These are phyloP conservation scores for Lordiphosa fenestrarum DNA, from an alignment of 2,888 invertebrate genomes.

Conservation along the genomic window DNA sequence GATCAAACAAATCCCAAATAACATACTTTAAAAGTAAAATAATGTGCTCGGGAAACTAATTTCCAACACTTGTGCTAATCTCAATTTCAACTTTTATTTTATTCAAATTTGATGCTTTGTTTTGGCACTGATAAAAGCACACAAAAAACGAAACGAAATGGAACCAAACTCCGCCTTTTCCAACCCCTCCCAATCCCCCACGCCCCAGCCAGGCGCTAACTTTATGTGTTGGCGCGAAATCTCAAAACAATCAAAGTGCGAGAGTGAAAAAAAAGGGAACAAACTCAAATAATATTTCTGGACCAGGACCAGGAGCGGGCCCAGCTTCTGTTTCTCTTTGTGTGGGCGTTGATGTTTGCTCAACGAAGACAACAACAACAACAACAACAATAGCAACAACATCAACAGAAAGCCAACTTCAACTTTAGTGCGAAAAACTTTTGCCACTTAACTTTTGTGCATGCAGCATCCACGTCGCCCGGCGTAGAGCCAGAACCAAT, in stretches of 20 bases:
- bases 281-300: slow-evolving; percentile 61
- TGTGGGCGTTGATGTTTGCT: slow-evolving; percentile 70
- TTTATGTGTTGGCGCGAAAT: slow-evolving; percentile 69
- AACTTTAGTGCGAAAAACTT: slow-evolving; percentile 73
- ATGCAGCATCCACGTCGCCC: slow-evolving; percentile 31
- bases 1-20: slow-evolving; percentile 13
- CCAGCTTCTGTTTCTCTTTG: slow-evolving; percentile 38
- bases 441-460: slow-evolving; percentile 71
- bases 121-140: slow-evolving; percentile 1
- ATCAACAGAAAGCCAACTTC: slow-evolving; percentile 53
- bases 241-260: slow-evolving; percentile 70
- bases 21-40: slow-evolving; percentile 40
- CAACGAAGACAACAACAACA: slow-evolving; percentile 52
- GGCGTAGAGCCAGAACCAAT: slow-evolving; percentile 13
- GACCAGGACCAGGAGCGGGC: slow-evolving; percentile 2
- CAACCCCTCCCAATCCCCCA: slow-evolving; percentile 3
- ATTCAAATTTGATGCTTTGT: slow-evolving; percentile 61
- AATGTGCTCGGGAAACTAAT: slow-evolving; percentile 57
- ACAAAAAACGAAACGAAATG: slow-evolving; percentile 32
- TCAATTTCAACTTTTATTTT: slow-evolving; percentile 69
- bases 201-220: slow-evolving; percentile 35
- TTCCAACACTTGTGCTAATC: slow-evolving; percentile 61
- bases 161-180: slow-evolving; percentile 1
- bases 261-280: slow-evolving; percentile 34
- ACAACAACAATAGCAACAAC: slow-evolving; percentile 17